Conservation (phyloP, 92 coral and sea anemone species). For the Micromussa lordhowensis region DNA sequence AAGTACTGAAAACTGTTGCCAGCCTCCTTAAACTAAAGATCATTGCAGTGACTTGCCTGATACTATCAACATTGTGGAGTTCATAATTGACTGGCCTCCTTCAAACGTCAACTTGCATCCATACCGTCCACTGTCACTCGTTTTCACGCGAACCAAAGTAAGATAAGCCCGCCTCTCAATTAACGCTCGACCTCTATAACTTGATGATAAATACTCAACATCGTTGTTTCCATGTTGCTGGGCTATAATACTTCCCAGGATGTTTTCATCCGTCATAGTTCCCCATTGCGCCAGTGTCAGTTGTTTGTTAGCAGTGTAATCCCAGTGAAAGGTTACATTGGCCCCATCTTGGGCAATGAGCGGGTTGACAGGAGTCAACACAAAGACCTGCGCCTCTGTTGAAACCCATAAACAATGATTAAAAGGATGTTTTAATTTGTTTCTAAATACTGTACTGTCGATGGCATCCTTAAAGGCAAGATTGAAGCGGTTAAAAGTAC, state of each 20-base stretch:
- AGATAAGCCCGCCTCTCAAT: conserved; percentile 42
- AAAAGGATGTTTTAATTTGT: neutral
- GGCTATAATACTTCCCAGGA: conserved; percentile 51
- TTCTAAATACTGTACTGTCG: too few relatives aligned
- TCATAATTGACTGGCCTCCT: conserved; percentile 43
- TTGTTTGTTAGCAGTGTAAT: conserved; percentile 38
- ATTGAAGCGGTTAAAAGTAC: too few relatives aligned
- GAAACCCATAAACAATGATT: neutral
- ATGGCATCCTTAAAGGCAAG: too few relatives aligned
- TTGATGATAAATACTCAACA: conserved; percentile 30
- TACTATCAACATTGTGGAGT: conserved; percentile 49
- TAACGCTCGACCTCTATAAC: conserved; percentile 19
- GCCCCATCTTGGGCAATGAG: conserved; percentile 40
- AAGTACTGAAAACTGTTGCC: too few relatives aligned
- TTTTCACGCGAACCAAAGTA: conserved; percentile 16
- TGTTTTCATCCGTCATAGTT: conserved; percentile 26
- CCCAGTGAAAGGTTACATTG: conserved; percentile 61
- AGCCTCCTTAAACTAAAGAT: too few relatives aligned
- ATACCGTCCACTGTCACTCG: conserved; percentile 58
- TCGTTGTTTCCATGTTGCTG: conserved; percentile 38
- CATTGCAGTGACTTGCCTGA: conserved; percentile 17
- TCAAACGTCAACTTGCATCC: conserved; percentile 65
- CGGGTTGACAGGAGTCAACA: conserved; percentile 65
- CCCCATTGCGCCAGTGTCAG: conserved; percentile 56
- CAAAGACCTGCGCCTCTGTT: conserved; percentile 51